Evolutionary conservation across 2,113 vertebrate genomes (phyloP).

Genomic region (Hippocampus guttulatus): DNA sequence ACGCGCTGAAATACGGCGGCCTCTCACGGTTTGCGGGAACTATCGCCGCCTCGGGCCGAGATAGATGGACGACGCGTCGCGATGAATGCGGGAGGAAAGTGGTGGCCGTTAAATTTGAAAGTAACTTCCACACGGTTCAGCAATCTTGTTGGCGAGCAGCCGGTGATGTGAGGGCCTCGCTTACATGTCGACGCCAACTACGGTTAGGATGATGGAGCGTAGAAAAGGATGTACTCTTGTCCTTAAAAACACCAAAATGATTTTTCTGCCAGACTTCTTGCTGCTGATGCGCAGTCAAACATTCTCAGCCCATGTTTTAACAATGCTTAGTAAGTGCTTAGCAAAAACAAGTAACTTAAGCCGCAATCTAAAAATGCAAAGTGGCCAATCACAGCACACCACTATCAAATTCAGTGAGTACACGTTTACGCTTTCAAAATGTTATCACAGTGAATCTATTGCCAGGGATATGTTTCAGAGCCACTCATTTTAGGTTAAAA

Average conservation of each 20-base stretch:
- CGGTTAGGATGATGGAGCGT: not conserved
- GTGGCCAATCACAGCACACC: not conserved
- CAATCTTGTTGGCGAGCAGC: slow-evolving; percentile 29
- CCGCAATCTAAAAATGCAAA: too few relatives aligned
- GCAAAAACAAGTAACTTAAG: not conserved
- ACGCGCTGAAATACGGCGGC: slow-evolving; percentile 68
- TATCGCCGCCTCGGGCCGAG: slow-evolving; percentile 50
- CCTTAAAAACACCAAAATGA: not conserved
- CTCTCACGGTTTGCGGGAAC: slow-evolving; percentile 48
- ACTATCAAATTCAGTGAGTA: not conserved
- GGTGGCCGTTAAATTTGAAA: slow-evolving; percentile 61
- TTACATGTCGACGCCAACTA: not conserved
- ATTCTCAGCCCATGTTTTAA: not conserved
- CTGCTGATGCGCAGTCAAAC: not conserved
- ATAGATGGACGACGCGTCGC: slow-evolving; percentile 66
- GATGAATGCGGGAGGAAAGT: slow-evolving; percentile 50
- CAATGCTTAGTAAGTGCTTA: not conserved
- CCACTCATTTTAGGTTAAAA: too few relatives aligned
- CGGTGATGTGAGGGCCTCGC: slow-evolving; percentile 19
- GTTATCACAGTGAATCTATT: too few relatives aligned
- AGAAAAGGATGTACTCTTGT: not conserved
- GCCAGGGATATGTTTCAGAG: too few relatives aligned
- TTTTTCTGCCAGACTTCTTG: too few relatives aligned
- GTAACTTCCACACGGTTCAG: slow-evolving; percentile 49
- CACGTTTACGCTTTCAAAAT: too few relatives aligned